Conservation (phyloP, 2,797 vertebrate species). For the Siniperca obscura region DNA sequence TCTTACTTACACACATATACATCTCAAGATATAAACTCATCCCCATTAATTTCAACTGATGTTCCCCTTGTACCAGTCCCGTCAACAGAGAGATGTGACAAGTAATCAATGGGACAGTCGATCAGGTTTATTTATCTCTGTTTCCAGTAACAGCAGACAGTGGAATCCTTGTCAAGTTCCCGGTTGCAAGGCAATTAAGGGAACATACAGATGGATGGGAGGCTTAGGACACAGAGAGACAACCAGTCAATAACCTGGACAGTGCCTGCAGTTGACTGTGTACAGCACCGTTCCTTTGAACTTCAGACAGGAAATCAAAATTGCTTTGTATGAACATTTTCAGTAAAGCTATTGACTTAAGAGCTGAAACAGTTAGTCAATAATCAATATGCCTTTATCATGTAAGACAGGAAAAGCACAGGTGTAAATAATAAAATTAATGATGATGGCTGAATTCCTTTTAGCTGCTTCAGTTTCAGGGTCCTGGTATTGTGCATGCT, state of each 20-base stretch:
- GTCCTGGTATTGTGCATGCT: background rate
- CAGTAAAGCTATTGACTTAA: background rate
- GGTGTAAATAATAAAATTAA: background rate
- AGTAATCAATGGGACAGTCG: constrained; percentile 80
- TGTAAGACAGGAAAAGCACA: background rate
- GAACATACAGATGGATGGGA: constrained; percentile 56
- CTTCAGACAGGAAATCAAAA: constrained; percentile 14
- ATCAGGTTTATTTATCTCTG: constrained; percentile 79
- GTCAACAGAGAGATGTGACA: constrained; percentile 72
- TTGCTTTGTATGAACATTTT: background rate
- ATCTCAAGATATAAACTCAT: constrained; percentile 59
- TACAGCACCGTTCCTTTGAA: constrained; percentile 18
- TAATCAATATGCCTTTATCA: background rate
- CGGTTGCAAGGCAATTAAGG: constrained; percentile 72
- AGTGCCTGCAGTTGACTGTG: constrained; percentile 13
- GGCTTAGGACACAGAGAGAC: constrained; percentile 37
- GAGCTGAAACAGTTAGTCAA: background rate
- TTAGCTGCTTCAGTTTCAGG: background rate
- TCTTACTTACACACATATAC: constrained; percentile 20
- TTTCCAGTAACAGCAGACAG: constrained; percentile 83
- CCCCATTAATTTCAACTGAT: constrained; percentile 69
- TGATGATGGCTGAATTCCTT: background rate
- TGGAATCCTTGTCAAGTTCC: constrained; percentile 80
- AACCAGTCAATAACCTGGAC: constrained; percentile 21
- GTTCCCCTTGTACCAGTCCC: constrained; percentile 58